phyloP scores from a whole-genome alignment of 2,888 invertebrate species.

The Aelia acuminata region DNA sequence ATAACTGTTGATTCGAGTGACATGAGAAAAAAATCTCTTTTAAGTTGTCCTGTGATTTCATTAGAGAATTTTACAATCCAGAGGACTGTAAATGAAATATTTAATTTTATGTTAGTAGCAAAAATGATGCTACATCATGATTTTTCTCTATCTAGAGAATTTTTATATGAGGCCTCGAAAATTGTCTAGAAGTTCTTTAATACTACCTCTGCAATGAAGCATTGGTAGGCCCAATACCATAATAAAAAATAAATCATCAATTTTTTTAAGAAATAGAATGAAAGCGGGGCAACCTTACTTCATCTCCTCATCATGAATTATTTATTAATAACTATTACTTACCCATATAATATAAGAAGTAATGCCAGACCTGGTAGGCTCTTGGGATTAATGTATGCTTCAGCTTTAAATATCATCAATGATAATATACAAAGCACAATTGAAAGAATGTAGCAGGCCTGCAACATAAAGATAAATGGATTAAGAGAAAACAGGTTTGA shows the following conservation, averaged over 20 bases:
- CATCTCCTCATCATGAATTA: not conserved
- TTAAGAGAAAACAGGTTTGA: too few relatives aligned
- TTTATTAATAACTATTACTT: slow-evolving; percentile 44
- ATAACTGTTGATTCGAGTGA: too few relatives aligned
- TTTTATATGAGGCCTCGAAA: too few relatives aligned
- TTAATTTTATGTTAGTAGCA: too few relatives aligned
- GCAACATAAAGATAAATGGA: slow-evolving; percentile 51
- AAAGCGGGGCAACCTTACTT: not conserved
- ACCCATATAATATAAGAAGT: slow-evolving; percentile 64
- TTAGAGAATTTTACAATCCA: too few relatives aligned
- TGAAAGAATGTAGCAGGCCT: slow-evolving; percentile 77
- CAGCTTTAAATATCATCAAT: slow-evolving; percentile 82
- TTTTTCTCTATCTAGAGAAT: too few relatives aligned
- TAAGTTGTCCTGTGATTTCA: too few relatives aligned
- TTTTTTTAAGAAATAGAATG: not conserved
- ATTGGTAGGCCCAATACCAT: not conserved
- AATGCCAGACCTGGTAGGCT: slow-evolving; percentile 72
- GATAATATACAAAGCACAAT: slow-evolving; percentile 78
- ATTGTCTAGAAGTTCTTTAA: too few relatives aligned
- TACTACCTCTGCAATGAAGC: not conserved
- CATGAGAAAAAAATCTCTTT: too few relatives aligned
- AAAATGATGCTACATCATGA: not conserved
- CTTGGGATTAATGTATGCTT: slow-evolving; percentile 82
- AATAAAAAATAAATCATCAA: too few relatives aligned
- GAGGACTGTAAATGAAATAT: not conserved